Evolutionary conservation across 2,797 vertebrate genomes (phyloP).

Genomic region (Gouania willdenowi): DNA sequence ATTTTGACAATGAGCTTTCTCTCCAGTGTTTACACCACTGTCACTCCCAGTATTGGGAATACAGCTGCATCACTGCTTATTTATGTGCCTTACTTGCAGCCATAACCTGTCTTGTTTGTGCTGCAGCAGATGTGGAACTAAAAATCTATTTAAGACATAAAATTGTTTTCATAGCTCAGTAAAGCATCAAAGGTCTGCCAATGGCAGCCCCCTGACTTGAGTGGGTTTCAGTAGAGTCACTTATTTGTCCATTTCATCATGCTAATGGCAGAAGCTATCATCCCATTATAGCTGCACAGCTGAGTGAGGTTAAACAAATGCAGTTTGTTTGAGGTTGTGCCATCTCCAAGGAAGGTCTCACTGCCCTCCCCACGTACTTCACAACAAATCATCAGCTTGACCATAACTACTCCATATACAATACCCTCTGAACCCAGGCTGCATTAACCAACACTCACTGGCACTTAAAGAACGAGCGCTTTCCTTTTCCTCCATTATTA

Average conservation of each 20-base stretch:
- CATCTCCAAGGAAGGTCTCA: constrained; percentile 51
- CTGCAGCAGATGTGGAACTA: constrained; percentile 14
- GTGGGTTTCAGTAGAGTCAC: constrained; percentile 69
- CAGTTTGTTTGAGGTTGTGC: constrained; percentile 64
- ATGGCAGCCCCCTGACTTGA: constrained; percentile 68
- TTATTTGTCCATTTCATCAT: constrained; percentile 84
- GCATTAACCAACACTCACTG: constrained; percentile 39
- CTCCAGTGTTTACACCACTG: background rate
- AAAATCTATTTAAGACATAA: constrained; percentile 75
- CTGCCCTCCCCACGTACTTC: constrained; percentile 40
- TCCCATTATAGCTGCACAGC: constrained; percentile 64
- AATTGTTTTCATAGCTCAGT: constrained; percentile 79
- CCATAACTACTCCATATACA: constrained; percentile 53
- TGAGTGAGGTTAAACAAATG: constrained; percentile 72
- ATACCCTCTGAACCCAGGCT: constrained; percentile 49
- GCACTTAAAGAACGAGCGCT: constrained; percentile 5
- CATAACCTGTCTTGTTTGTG: constrained; percentile 70
- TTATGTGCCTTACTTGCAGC: constrained; percentile 53
- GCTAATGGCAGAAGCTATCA: constrained; percentile 75
- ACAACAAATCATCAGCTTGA: constrained; percentile 68
- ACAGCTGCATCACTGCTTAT: constrained; percentile 35
- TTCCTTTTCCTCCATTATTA: constrained; percentile 7
- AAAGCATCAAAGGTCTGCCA: constrained; percentile 76
- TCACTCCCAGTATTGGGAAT: constrained; percentile 44
- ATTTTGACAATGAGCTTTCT: constrained; percentile 4